Evolutionary conservation across 2,888 invertebrate genomes (phyloP), one percentile per base, ranked within the genome.

Genomic region (Icerya purchasi): DNA sequence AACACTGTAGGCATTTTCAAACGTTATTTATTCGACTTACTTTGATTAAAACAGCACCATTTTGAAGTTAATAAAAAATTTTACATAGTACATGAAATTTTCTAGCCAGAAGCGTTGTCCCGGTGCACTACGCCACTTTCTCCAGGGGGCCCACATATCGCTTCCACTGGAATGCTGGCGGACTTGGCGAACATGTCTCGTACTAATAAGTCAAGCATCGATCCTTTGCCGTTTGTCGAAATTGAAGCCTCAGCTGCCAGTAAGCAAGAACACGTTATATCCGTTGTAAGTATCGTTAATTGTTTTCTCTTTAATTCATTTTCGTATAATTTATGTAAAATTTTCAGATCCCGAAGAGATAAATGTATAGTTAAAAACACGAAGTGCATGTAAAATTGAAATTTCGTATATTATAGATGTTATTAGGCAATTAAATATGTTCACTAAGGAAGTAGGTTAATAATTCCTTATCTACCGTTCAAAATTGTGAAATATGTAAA

Each of bases 261-360:
- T 66, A 86, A 86, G 67, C 87, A 89, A 71, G 89, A 89, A 67
- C 88, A 88, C 69, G 82, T 89, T 51, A 84, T 88, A 52, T 87
- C 88, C 8, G 88, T 88, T 69, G 85, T 85, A 66, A 73, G 77
- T 68, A 23, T n/a, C n/a, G n/a, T n/a, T n/a, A n/a, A 52, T 36
- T 59, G 25, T 58, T 49, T 57, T 50, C 21, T 10, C 5, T 18
- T 53, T 1, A 53, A n/a, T 5, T 14, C 18, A 19, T 5, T 51
- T 5, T 51, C n/a, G 51, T 2, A n/a, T 59, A 59, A 59, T 53
- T 36, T 22, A 19, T 36, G 14, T 14, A 5, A 52, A 22, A 50
- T 3, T 8, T n/a, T 25, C 14, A 36, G 19, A 50, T 49, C n/a
- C n/a, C 36, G 19, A 22, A 55, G n/a, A 55, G 19, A 55, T 55